Evolutionary conservation across 2,113 vertebrate species (phyloP).

Genomic region (Hemichromis elongatus): DNA sequence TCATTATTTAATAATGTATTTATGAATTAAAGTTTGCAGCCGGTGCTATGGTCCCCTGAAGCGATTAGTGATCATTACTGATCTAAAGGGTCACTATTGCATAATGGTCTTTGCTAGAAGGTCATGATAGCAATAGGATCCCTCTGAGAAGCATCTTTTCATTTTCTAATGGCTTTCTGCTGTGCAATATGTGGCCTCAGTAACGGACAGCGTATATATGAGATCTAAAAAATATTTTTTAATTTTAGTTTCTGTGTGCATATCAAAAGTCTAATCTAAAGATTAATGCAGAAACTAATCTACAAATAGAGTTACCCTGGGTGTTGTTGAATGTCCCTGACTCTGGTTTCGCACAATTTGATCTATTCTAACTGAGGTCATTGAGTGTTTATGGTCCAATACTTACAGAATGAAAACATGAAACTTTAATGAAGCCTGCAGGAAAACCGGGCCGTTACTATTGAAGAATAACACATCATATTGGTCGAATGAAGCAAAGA

Average conservation of each 20-base stretch:
- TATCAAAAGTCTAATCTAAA: neutral
- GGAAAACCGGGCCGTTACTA: neutral
- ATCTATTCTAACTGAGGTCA: neutral
- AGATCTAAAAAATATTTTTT: neutral
- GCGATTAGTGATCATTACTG: conserved; percentile 40
- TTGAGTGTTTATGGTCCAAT: conserved; percentile 5
- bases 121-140: conserved; percentile 27
- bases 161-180: neutral
- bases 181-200: neutral
- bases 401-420: conserved; percentile 18
- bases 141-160: neutral
- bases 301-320: neutral
- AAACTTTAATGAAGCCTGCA: conserved; percentile 50
- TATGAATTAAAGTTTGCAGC: neutral
- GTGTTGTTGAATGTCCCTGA: neutral
- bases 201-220: neutral
- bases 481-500: neutral
- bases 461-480: neutral
- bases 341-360: neutral
- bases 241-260: neutral
- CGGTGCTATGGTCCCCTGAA: neutral
- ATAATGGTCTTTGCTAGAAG: conserved; percentile 29
- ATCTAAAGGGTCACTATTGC: conserved; percentile 4
- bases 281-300: neutral
- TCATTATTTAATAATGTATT: neutral